These are phyloP conservation scores for Epsilonema sp. DNA, from an alignment of 2,888 invertebrate species.

Conservation along the genomic window DNA sequence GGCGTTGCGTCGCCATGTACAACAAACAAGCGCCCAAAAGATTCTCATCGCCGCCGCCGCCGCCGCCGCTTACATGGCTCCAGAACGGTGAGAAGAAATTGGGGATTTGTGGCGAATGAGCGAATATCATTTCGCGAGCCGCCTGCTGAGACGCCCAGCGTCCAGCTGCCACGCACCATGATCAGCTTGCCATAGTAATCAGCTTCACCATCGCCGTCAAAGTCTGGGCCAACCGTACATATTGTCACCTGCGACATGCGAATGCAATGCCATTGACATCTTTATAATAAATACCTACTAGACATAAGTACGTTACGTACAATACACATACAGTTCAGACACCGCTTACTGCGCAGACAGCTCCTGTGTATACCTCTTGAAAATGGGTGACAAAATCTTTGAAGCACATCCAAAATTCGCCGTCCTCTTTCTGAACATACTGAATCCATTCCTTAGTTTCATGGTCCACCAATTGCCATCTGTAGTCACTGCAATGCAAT, in stretches of 20 bases:
- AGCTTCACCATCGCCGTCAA: slow-evolving; percentile 30
- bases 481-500: slow-evolving; percentile 27
- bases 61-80: too few species aligned
- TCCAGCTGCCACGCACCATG: slow-evolving; percentile 32
- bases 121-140: slow-evolving; percentile 36
- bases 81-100: slow-evolving; percentile 34
- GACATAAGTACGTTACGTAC: too few species aligned
- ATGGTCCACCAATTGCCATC: slow-evolving; percentile 32
- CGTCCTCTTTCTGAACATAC: slow-evolving; percentile 28
- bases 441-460: slow-evolving; percentile 27
- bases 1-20: too few species aligned
- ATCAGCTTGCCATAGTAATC: slow-evolving; percentile 23
- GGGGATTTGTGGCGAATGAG: slow-evolving; percentile 36
- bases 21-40: too few species aligned
- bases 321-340: too few species aligned
- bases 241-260: slow-evolving; percentile 25
- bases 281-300: too few species aligned
- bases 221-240: slow-evolving; percentile 34
- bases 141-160: slow-evolving; percentile 32
- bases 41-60: too few species aligned
- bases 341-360: too few species aligned
- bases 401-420: slow-evolving; percentile 37
- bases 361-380: too few species aligned
- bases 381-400: slow-evolving; percentile 34
- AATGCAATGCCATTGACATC: neutral